A percentile compares a stretch with the other conserved stretches of the same genome.
phyloP scores from a whole-genome alignment of 1,140 invertebrate species.

The Lethrus apterus region DNA sequence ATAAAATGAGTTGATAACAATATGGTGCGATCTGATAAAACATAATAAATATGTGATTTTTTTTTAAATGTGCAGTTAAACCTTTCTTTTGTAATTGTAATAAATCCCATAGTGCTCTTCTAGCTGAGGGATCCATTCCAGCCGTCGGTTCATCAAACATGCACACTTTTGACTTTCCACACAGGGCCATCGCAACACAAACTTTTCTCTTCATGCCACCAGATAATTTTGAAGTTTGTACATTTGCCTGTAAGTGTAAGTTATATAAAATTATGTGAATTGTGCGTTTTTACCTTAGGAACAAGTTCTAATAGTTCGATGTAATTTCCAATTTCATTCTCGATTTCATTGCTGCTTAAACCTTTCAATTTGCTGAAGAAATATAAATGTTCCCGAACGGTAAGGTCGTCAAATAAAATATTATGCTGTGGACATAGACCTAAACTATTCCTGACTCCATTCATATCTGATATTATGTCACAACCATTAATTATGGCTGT shows the following conservation, averaged over 20 bases:
- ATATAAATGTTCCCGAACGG: conserved; percentile 80
- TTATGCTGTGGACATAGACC: conserved; percentile 94
- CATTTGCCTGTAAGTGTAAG: conserved; percentile 36
- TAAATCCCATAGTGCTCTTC: conserved; percentile 84
- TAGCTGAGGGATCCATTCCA: conserved; percentile 90
- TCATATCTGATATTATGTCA: conserved; percentile 55
- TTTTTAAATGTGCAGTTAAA: too few relatives aligned
- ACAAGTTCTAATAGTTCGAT: conserved; percentile 60
- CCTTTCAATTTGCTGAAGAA: conserved; percentile 79
- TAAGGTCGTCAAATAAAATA: conserved; percentile 85
- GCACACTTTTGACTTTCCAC: conserved; percentile 60
- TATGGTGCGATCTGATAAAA: conserved; percentile 54
- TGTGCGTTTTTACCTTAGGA: conserved; percentile 41
- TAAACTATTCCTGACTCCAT: conserved; percentile 57
- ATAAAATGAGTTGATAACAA: conserved; percentile 96
- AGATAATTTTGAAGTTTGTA: conserved; percentile 55
- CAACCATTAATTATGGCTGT: conserved; percentile 60
- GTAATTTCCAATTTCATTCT: conserved; percentile 52
- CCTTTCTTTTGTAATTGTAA: conserved; percentile 50
- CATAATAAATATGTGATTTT: too few relatives aligned
- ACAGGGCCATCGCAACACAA: conserved; percentile 70
- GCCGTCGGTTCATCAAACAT: conserved; percentile 91
- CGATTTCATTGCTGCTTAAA: conserved; percentile 44
- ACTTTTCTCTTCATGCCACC: conserved; percentile 82
- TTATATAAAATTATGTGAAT: neutral